Evolutionary conservation across 1,140 invertebrate genomes (phyloP).

Genomic region (Calephelis virginiensis): DNA sequence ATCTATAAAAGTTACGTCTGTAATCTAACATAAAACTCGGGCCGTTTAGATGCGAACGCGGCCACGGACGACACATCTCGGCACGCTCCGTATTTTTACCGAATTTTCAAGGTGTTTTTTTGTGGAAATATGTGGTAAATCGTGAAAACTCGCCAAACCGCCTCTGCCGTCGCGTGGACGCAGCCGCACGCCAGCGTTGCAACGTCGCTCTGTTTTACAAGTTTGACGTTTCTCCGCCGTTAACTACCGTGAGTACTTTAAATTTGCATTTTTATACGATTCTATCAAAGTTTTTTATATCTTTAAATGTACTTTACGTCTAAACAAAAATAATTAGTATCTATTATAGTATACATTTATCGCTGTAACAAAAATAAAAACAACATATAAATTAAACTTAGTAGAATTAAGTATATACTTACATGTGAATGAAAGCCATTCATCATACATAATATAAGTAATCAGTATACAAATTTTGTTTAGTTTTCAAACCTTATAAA

Average conservation of each 20-base stretch:
- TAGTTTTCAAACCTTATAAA: too few relatives aligned
- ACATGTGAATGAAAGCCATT: too few relatives aligned
- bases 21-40: conserved; percentile 79
- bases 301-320: not conserved
- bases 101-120: conserved; percentile 66
- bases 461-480: too few relatives aligned
- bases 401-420: too few relatives aligned
- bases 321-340: too few relatives aligned
- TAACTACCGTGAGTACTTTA: conserved; percentile 58
- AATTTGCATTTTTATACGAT: conserved; percentile 33
- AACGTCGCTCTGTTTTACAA: conserved; percentile 42
- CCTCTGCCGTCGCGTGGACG: conserved; percentile 47
- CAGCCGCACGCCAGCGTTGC: conserved; percentile 43
- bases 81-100: conserved; percentile 76
- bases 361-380: too few relatives aligned
- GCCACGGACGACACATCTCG: conserved; percentile 77
- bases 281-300: not conserved
- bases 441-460: too few relatives aligned
- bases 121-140: conserved; percentile 60
- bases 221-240: conserved; percentile 47
- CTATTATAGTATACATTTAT: too few relatives aligned
- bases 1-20: conserved; percentile 79
- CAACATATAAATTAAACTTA: too few relatives aligned
- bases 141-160: conserved; percentile 48
- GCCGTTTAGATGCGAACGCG: conserved; percentile 78